Evolutionary conservation across 2,888 invertebrate species (phyloP).

Genomic region (Bembecia ichneumoniformis): DNA sequence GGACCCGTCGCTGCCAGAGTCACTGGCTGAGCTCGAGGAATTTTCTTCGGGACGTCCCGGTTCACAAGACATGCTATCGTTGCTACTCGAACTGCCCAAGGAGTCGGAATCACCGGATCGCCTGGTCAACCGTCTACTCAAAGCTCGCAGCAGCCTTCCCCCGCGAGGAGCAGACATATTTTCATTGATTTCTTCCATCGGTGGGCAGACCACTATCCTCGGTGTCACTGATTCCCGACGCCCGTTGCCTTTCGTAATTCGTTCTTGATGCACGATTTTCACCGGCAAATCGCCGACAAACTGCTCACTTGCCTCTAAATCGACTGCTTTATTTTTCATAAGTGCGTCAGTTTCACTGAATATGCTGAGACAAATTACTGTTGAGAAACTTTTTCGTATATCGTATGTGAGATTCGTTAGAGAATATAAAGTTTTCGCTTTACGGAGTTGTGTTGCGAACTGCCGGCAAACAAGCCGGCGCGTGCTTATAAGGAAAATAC

Average conservation of each 20-base stretch:
- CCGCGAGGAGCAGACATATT: conserved; percentile 72
- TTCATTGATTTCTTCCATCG: conserved; percentile 68
- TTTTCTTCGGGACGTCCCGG: conserved; percentile 48
- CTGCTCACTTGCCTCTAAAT: conserved; percentile 45
- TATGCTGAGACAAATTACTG: conserved; percentile 20
- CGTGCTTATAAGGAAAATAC: conserved; percentile 35
- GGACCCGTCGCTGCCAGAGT: conserved; percentile 75
- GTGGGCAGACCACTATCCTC: conserved; percentile 64
- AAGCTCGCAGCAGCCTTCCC: conserved; percentile 76
- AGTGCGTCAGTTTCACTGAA: conserved; percentile 28
- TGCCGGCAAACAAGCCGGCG: conserved; percentile 27
- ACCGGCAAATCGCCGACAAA: conserved; percentile 41
- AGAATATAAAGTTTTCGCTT: conserved; percentile 28
- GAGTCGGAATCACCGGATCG: conserved; percentile 58
- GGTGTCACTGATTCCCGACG: conserved; percentile 51
- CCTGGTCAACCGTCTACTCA: conserved; percentile 75
- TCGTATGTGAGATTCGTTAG: conserved; percentile 20
- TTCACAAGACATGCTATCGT: conserved; percentile 55
- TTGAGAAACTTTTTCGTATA: conserved; percentile 45
- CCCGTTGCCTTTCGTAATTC: conserved; percentile 25
- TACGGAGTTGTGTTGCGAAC: conserved; percentile 38
- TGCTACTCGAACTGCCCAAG: conserved; percentile 58
- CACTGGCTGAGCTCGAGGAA: conserved; percentile 73
- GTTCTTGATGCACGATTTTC: conserved; percentile 33
- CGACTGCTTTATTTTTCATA: conserved; percentile 57